Evolutionary conservation across 2,888 invertebrate genomes (phyloP), one percentile per base, ranked within the genome.

Genomic region (Meliscaeva auricollis): DNA sequence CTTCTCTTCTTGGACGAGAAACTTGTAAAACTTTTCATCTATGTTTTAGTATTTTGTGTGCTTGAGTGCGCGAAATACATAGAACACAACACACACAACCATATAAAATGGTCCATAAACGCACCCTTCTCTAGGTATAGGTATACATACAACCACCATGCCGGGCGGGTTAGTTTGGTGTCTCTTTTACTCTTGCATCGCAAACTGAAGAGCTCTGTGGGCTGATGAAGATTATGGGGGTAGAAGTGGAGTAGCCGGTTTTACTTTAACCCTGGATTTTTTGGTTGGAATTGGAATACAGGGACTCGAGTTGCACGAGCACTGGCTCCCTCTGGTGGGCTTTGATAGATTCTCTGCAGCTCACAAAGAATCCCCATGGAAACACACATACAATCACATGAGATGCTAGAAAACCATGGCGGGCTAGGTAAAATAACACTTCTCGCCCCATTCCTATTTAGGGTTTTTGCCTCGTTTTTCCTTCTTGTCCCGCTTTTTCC

Each of bases 261-360:
- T 85, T 81, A 81, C 81, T 80, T 85, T 81, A 85, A 85, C 85
- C 85, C 85, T 85, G 85, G 85, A 85, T 81, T 81, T 85, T 85
- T 85, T 56, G 62, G 62, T 4, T 38, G 35, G 7, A 32, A 30
- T 26, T 35, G 72, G 38, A 85, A 85, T 77, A 80, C 62, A 77
- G 75, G 85, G 76, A 73, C 48, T 73, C 32, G 64, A 68, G 62
- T 64, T 85, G 75, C 69, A 58, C 62, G 32, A 79, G 76, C 69
- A 80, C 56, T 72, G 22, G 81, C 83, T 77, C 88, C 81, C 83
- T 76, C 87, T 87, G 66, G 78, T 62, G 83, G 76, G 35, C 44
- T 84, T 69, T 79, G 79, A 87, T 75, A 60, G 74, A 88, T 87
- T 68, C 68, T 83, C 74, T 73, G 75, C 78, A 87, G 87, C 76